phyloP scores from a whole-genome alignment of 2,113 vertebrate species.

The Proteles cristata region DNA sequence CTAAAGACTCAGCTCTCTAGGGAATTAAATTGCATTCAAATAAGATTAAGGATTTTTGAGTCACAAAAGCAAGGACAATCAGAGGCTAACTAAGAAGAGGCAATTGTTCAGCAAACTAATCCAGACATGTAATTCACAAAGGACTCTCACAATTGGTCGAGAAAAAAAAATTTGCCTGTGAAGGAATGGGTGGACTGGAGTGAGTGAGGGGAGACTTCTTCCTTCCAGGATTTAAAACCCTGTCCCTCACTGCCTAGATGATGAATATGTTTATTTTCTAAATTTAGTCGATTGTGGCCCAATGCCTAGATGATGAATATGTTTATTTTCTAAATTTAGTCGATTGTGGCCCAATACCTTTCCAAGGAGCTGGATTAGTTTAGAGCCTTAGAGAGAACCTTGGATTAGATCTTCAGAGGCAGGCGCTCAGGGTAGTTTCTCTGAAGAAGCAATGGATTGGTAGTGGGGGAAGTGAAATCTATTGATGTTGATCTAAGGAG shows the following conservation, averaged over 20 bases:
- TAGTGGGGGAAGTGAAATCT: neutral
- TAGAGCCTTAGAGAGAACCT: neutral
- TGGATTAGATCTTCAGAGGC: neutral
- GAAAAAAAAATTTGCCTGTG: neutral
- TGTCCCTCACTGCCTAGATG: neutral
- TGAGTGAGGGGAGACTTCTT: neutral
- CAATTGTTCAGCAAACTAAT: conserved; percentile 76
- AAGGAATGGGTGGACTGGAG: neutral
- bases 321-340: conserved; percentile 14
- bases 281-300: neutral
- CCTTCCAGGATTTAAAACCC: neutral
- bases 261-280: conserved; percentile 8
- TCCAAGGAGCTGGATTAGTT: neutral
- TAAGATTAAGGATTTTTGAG: conserved; percentile 79
- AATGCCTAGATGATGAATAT: neutral
- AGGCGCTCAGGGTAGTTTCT: neutral
- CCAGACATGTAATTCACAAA: conserved; percentile 65
- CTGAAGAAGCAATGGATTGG: neutral
- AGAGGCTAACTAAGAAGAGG: conserved; percentile 67
- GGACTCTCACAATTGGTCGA: conserved; percentile 35
- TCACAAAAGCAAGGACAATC: conserved; percentile 80
- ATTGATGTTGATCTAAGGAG: neutral
- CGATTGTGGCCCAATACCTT: neutral
- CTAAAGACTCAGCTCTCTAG: conserved; percentile 69
- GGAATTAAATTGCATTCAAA: conserved; percentile 81